Evolutionary conservation across 2,888 invertebrate genomes (phyloP).

Genomic region (Ecliptopera silaceata): DNA sequence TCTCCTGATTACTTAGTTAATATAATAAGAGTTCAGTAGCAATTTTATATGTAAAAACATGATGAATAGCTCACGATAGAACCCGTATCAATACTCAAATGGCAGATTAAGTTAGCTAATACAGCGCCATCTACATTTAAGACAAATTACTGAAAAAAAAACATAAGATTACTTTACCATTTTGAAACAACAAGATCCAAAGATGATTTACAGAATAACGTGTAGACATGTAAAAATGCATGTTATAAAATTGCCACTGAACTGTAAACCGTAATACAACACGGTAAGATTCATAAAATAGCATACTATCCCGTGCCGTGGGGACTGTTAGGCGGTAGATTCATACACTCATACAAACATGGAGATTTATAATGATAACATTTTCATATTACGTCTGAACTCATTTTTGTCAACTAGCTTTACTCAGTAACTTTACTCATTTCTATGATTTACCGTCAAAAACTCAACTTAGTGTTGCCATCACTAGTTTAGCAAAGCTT

Average conservation of each 20-base stretch:
- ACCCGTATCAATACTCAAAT: too few species aligned
- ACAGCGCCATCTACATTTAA: too few species aligned
- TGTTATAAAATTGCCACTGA: constrained; percentile 26
- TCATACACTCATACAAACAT: constrained; percentile 31
- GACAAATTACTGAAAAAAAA: too few species aligned
- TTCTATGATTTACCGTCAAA: too few species aligned
- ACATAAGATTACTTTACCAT: too few species aligned
- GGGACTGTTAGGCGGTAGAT: constrained; percentile 35
- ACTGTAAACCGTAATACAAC: constrained; percentile 13
- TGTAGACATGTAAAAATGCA: not conserved
- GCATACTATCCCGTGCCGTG: constrained; percentile 30
- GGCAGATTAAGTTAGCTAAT: too few species aligned
- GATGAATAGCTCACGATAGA: too few species aligned
- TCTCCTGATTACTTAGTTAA: constrained; percentile 17
- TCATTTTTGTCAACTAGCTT: constrained; percentile 15
- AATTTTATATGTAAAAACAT: constrained; percentile 26
- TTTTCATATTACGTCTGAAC: constrained; percentile 31
- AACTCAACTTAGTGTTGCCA: too few species aligned
- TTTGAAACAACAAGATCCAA: too few species aligned
- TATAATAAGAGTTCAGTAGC: constrained; percentile 19
- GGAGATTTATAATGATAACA: constrained; percentile 33
- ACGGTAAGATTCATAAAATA: constrained; percentile 20
- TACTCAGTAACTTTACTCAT: too few species aligned
- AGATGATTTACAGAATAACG: too few species aligned
- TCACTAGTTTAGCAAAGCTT: too few species aligned